Percentiles rank a stretch among this genome's conserved stretches.
These are phyloP conservation scores for Tragulus kanchil DNA, from an alignment of 2,113 vertebrate species.

Conservation along the genomic window DNA sequence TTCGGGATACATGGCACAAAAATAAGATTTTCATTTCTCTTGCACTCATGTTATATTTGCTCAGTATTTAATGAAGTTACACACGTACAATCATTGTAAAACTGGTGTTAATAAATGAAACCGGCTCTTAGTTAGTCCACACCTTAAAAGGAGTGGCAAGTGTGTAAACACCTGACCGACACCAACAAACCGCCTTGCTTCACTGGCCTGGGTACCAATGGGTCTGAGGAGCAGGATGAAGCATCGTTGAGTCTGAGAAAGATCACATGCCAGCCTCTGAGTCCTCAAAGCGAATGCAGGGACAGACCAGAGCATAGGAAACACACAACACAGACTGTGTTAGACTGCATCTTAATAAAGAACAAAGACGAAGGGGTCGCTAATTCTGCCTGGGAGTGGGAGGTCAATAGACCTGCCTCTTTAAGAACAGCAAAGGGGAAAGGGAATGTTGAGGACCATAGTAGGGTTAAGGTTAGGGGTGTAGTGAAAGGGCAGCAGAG, in stretches of 20 bases:
- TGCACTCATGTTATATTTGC: neutral
- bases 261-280: neutral
- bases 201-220: neutral
- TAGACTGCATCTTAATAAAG: neutral
- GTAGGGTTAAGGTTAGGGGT: neutral
- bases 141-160: neutral
- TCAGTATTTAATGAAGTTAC: conserved; percentile 38
- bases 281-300: neutral
- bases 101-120: neutral
- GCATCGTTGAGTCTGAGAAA: neutral
- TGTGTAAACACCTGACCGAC: neutral
- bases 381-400: neutral
- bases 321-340: neutral
- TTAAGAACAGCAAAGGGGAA: neutral
- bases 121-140: neutral
- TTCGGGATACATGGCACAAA: conserved; percentile 6
- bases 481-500: neutral
- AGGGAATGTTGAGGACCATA: neutral
- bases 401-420: neutral
- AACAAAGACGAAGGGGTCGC: neutral
- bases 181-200: too few relatives aligned
- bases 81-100: neutral
- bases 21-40: neutral
- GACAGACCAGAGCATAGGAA: neutral
- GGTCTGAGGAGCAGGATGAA: neutral